A percentile compares a stretch with the other conserved stretches of the same genome.
Conservation (phyloP, 2,888 invertebrate species). For the Ditula angustiorana region DNA sequence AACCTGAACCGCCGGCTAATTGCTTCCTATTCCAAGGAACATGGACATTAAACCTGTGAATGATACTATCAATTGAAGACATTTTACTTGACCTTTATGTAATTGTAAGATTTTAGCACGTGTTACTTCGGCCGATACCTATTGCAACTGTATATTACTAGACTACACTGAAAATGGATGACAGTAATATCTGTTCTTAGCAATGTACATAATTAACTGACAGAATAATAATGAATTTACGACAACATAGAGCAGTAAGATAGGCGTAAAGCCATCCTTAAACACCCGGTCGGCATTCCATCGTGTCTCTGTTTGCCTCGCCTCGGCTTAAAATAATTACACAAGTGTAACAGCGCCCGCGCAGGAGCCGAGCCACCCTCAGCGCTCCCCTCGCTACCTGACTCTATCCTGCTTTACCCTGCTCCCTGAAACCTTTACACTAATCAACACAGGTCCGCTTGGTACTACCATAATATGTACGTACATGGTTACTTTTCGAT, state of each 20-base stretch:
- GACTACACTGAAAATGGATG: too few relatives aligned
- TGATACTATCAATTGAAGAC: too few relatives aligned
- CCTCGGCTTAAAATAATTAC: slow-evolving; percentile 81
- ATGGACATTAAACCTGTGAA: too few relatives aligned
- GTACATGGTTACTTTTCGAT: too few relatives aligned
- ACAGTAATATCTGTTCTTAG: not conserved
- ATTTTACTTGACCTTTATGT: too few relatives aligned
- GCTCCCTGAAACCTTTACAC: not conserved
- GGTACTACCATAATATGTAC: too few relatives aligned
- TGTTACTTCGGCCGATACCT: too few relatives aligned
- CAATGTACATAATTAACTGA: not conserved
- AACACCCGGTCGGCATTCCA: slow-evolving; percentile 72
- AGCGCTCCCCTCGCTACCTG: slow-evolving; percentile 57
- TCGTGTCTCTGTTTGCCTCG: slow-evolving; percentile 67
- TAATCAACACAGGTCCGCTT: not conserved
- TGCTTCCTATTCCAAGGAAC: too few relatives aligned
- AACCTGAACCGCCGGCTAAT: too few relatives aligned
- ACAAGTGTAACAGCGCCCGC: slow-evolving; percentile 70
- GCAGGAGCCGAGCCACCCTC: slow-evolving; percentile 68
- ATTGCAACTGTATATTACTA: too few relatives aligned
- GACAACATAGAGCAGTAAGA: slow-evolving; percentile 4
- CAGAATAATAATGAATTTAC: slow-evolving; percentile 11
- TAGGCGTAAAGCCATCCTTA: slow-evolving; percentile 49
- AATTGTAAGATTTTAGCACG: too few relatives aligned
- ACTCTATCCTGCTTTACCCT: slow-evolving; percentile 49